Conservation (phyloP, 2,888 invertebrate genomes). For the Buathra laborator region DNA sequence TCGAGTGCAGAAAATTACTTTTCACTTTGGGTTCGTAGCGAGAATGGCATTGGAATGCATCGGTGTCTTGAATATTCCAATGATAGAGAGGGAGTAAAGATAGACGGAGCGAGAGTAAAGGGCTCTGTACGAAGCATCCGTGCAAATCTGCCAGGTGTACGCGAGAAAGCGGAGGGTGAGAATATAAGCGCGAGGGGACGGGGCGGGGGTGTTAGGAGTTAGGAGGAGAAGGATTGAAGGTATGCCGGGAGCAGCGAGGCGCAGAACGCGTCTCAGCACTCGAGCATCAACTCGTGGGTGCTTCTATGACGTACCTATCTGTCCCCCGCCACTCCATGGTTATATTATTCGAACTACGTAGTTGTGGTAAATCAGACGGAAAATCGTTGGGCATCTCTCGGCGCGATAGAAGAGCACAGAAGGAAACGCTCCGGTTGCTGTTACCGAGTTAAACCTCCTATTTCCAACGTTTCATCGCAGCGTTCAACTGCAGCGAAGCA, state of each 20-base stretch:
- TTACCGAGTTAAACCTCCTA: constrained; percentile 1
- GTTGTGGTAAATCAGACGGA: constrained; percentile 77
- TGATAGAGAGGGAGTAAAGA: constrained; percentile 10
- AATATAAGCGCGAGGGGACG: constrained; percentile 56
- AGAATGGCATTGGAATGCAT: constrained; percentile 33
- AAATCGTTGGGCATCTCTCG: constrained; percentile 72
- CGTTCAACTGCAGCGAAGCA: constrained; percentile 38
- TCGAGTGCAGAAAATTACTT: neutral
- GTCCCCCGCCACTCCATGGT: constrained; percentile 38
- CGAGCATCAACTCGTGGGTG: constrained; percentile 14
- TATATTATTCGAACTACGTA: constrained; percentile 72
- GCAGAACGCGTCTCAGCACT: constrained; percentile 66
- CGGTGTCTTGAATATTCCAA: constrained; percentile 16
- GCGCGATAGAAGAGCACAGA: constrained; percentile 43
- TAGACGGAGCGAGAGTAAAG: constrained; percentile 2
- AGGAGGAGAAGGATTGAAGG: constrained; percentile 11
- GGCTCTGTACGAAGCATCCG: constrained; percentile 20
- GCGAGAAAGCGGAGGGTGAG: constrained; percentile 23
- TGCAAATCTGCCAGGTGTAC: constrained; percentile 15
- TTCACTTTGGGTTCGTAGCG: constrained; percentile 7
- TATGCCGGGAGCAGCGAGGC: constrained; percentile 70
- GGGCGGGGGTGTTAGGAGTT: too few relatives aligned
- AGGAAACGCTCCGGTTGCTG: constrained; percentile 36
- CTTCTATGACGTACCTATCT: constrained; percentile 54
- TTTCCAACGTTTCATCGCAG: constrained; percentile 28